Base-by-base conservation (phyloP, 2,888 invertebrate species). In the Hipparchia semele region DNA sequence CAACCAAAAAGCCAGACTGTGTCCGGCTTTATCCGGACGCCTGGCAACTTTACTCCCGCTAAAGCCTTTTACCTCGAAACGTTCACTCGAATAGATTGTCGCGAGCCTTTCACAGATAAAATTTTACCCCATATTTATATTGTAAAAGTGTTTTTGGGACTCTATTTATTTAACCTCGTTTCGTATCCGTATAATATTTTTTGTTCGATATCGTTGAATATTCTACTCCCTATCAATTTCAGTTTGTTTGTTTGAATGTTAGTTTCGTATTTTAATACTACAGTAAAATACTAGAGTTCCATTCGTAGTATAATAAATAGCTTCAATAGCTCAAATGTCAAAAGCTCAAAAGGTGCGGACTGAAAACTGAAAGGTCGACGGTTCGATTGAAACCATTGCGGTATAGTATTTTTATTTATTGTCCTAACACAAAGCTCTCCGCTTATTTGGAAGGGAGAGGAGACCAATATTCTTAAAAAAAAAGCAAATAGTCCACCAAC, bases 31-130 rank as follows among this genome's bases (percentile, higher is more conserved):
- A 23, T 23, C 23, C 23, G 23, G 23, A 23, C 23, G 23, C 23
- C 23, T 23, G 23, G 23, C 23, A 23, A 23, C 23, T 23, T 77
- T 76, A 77, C 67, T 51, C 64, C 5, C 68, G 33, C 10, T n/a
- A 59, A 49, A 46, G 33, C 59, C 33, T 65, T 65, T 46, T 59
- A 60, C 68, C 59, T 59, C 51, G 51, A 68, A 68, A 59, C 58
- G 56, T 56, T 66, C 56, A 39, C 58, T 68, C 23, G 68, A 68
- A 59, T 59, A 49, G 59, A 58, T 58, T 59, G 59, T 49, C 46
- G 58, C 49, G 33, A 59, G 49, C 67, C 58, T 68, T 58, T 62
- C 49, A 49, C 46, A 62, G 46, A 62, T 62, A 62, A 62, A 46
- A 62, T 13, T n/a, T 46, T 49, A 46, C 46, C 49, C 49, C 49